A percentile compares a stretch with the other conserved stretches of the same genome.
These are phyloP conservation scores for Carassius gibelio DNA, from an alignment of 2,113 vertebrate genomes.

Conservation along the genomic window DNA sequence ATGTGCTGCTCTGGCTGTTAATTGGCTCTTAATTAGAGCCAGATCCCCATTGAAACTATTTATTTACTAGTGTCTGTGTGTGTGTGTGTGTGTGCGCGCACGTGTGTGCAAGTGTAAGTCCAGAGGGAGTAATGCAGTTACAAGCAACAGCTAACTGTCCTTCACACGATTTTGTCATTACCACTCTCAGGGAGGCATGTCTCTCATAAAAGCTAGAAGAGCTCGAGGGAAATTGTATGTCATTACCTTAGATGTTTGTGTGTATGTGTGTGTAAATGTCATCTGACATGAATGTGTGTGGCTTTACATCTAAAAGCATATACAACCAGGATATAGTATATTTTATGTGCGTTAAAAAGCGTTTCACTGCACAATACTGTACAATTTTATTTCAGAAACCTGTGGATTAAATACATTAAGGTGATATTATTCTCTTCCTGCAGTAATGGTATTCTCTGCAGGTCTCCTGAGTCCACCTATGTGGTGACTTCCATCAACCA, in stretches of 20 bases:
- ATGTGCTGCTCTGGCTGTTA: slow-evolving; percentile 62
- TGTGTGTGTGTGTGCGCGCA: neutral
- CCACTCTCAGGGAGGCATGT: slow-evolving; percentile 3
- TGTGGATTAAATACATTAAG: neutral
- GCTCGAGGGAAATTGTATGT: neutral
- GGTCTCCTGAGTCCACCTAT: neutral
- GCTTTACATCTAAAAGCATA: slow-evolving; percentile 4
- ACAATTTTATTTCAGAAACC: neutral
- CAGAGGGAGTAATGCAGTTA: slow-evolving; percentile 13
- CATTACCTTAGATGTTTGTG: neutral
- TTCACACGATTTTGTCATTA: slow-evolving; percentile 38
- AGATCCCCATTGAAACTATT: slow-evolving; percentile 57
- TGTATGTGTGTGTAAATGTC: neutral
- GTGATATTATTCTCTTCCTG: neutral
- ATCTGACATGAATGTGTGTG: neutral
- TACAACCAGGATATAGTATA: neutral
- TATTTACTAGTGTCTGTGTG: slow-evolving; percentile 40
- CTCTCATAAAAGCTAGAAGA: slow-evolving; percentile 9
- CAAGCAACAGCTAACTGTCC: slow-evolving; percentile 29
- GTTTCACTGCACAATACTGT: neutral
- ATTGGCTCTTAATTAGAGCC: slow-evolving; percentile 76
- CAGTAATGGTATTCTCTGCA: neutral
- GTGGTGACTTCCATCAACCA: neutral
- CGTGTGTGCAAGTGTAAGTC: slow-evolving; percentile 22
- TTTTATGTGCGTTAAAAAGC: neutral